Evolutionary conservation across 2,113 vertebrate species (phyloP).

Genomic region (Eidolon helvum): DNA sequence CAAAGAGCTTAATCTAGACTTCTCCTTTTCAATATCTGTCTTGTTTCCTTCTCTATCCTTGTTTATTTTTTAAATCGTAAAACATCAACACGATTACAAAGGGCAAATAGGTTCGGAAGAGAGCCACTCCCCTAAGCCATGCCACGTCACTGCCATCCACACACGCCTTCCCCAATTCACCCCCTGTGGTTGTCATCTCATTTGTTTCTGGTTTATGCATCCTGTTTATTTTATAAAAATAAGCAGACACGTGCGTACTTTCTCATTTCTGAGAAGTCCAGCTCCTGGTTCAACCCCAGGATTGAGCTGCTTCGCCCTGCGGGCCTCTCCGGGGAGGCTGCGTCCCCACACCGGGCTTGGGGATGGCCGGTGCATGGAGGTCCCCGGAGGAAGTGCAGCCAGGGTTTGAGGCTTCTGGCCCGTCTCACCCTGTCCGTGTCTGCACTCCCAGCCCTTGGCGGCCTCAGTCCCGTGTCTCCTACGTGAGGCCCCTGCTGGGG

Average conservation of each 20-base stretch:
- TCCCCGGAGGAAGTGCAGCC: too few relatives aligned
- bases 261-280: neutral
- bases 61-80: neutral
- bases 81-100: neutral
- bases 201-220: neutral
- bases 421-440: fast-evolving
- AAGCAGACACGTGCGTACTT: neutral
- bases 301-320: too few relatives aligned
- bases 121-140: fast-evolving
- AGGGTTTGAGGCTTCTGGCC: fast-evolving
- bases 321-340: neutral
- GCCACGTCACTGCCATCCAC: fast-evolving
- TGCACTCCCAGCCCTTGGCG: neutral
- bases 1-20: neutral
- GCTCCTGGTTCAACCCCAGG: too few relatives aligned
- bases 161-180: too few relatives aligned
- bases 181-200: neutral
- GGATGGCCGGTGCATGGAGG: fast-evolving
- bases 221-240: neutral
- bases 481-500: neutral
- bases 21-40: neutral
- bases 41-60: neutral
- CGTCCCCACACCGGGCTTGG: fast-evolving
- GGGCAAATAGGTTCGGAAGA: neutral
- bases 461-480: neutral